phyloP scores from a whole-genome alignment of 2,797 vertebrate species.

The Xerus rutilus region DNA sequence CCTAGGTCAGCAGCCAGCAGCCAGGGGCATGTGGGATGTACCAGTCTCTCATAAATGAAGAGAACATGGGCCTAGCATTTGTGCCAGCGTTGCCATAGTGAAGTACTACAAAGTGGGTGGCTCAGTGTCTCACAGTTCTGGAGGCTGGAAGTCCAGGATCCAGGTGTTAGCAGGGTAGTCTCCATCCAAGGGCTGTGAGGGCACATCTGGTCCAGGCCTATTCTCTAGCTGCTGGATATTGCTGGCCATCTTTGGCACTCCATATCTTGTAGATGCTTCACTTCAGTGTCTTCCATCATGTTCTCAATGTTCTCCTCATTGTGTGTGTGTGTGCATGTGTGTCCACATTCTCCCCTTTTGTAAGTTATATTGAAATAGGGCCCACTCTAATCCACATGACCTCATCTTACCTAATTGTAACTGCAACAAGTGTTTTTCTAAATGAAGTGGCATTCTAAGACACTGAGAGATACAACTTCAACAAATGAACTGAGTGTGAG shows the following conservation, averaged over 20 bases:
- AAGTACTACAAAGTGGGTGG: not conserved
- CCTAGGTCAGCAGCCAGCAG: not conserved
- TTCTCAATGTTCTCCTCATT: not conserved
- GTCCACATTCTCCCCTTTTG: not conserved
- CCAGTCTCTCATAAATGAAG: no score
- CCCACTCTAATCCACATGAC: not conserved
- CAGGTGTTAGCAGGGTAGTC: not conserved
- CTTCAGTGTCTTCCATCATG: not conserved
- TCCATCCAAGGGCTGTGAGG: not conserved
- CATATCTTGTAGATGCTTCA: fast-evolving
- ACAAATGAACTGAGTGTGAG: not conserved
- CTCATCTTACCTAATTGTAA: not conserved
- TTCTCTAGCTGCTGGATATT: not conserved
- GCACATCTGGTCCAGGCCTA: not conserved
- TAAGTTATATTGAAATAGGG: not conserved
- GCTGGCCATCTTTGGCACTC: not conserved
- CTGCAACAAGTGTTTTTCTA: not conserved
- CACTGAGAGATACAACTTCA: not conserved
- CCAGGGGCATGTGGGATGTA: not conserved
- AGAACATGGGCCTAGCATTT: not conserved
- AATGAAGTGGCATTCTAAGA: not conserved
- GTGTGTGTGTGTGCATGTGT: no score
- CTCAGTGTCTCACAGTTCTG: not conserved
- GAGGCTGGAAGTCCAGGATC: not conserved
- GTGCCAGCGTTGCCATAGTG: not conserved